Evolutionary conservation across 1,140 invertebrate species (phyloP).

Genomic region (Cydia strobilella): DNA sequence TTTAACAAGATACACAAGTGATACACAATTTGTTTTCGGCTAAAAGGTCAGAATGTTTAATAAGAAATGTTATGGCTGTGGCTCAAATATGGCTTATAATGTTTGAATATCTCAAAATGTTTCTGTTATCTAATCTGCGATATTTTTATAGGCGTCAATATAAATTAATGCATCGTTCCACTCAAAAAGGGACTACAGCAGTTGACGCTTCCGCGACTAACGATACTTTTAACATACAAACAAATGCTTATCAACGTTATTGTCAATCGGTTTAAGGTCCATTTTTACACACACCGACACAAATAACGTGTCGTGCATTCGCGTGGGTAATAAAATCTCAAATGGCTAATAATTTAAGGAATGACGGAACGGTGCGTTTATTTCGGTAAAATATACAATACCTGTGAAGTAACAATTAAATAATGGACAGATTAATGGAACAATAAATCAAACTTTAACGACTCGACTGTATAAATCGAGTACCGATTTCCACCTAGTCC

Average conservation of each 20-base stretch:
- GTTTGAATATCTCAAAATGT: not conserved
- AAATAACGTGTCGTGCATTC: not conserved
- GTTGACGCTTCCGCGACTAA: not conserved
- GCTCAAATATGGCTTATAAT: not conserved
- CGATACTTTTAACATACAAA: not conserved
- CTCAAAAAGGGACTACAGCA: not conserved
- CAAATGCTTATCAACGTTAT: not conserved
- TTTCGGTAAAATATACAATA: conserved; percentile 2
- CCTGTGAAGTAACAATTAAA: conserved; percentile 41
- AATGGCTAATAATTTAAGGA: conserved; percentile 8
- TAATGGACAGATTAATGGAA: conserved; percentile 49
- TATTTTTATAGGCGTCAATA: not conserved
- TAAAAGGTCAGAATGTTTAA: not conserved
- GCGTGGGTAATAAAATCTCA: conserved; percentile 31
- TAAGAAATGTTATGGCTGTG: not conserved
- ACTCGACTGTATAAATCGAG: conserved; percentile 8
- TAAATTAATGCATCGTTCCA: not conserved
- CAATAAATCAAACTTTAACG: conserved; percentile 49
- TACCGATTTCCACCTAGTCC: not conserved
- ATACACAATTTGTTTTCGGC: conserved; percentile 22
- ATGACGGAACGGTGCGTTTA: not conserved
- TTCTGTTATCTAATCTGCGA: not conserved
- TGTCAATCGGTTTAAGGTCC: not conserved
- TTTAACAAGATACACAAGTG: not conserved
- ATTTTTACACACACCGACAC: not conserved